A percentile compares a stretch with the other conserved stretches of the same genome.
Conservation (phyloP, 2,888 invertebrate species). For the Eupeodes latifasciatus region DNA sequence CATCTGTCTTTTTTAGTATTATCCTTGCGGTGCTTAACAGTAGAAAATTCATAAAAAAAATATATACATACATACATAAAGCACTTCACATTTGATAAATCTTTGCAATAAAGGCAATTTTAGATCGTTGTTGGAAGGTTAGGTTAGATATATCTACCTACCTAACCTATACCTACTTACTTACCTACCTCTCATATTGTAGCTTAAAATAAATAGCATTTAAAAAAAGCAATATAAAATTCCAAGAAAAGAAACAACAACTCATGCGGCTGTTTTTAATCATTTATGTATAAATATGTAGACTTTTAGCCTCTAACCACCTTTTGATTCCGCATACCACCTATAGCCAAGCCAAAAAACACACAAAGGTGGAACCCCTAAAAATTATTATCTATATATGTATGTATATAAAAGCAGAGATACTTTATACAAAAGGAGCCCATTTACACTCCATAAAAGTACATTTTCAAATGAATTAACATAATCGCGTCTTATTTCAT, state of each 20-base stretch:
- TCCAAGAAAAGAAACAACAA: conserved; percentile 30
- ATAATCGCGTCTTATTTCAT: conserved; percentile 75
- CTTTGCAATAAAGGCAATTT: conserved; percentile 75
- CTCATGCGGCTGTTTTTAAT: conserved; percentile 56
- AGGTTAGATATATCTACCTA: not conserved
- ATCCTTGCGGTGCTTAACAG: conserved; percentile 37
- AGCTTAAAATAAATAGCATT: conserved; percentile 19
- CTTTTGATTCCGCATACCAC: conserved; percentile 10
- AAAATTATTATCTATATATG: conserved; percentile 29
- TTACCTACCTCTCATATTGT: not conserved
- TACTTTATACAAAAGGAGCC: conserved; percentile 44
- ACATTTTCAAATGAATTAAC: conserved; percentile 75
- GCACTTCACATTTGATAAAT: conserved; percentile 66
- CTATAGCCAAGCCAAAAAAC: not conserved
- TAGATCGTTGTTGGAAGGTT: not conserved
- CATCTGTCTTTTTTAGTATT: conserved; percentile 8
- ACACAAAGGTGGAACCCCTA: conserved; percentile 41
- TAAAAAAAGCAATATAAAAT: conserved; percentile 58
- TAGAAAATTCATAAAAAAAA: conserved; percentile 19
- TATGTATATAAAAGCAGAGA: not conserved
- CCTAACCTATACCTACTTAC: too few relatives aligned
- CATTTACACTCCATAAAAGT: conserved; percentile 74
- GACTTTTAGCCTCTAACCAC: conserved; percentile 66
- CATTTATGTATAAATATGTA: conserved; percentile 34
- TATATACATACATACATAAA: conserved; percentile 6